Evolutionary conservation across 2,888 invertebrate species (phyloP).

Genomic region (Hemithea aestivaria): DNA sequence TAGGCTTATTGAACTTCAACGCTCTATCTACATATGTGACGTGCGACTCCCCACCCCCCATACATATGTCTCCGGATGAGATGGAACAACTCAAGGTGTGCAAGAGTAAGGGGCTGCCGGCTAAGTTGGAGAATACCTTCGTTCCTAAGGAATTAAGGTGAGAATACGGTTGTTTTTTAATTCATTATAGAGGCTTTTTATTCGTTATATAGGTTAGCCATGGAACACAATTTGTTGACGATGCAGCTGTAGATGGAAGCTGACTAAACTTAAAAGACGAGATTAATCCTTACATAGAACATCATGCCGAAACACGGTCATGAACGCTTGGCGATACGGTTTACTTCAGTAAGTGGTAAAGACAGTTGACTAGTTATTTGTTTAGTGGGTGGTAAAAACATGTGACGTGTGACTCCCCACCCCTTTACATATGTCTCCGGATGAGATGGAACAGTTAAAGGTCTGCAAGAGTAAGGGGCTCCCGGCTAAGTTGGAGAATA

Average conservation of each 20-base stretch:
- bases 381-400: no score
- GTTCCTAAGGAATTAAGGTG: constrained; percentile 82
- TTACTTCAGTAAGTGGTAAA: no score
- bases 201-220: no score
- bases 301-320: no score
- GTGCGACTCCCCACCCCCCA: constrained; percentile 89
- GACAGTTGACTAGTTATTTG: no score
- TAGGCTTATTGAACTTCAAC: constrained; percentile 68
- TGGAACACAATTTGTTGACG: no score
- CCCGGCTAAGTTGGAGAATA: constrained; percentile 83
- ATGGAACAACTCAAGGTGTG: constrained; percentile 84
- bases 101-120: constrained; percentile 85
- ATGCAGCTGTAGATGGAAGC: no score
- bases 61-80: constrained; percentile 89
- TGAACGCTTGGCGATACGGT: no score
- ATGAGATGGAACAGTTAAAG: constrained; percentile 86
- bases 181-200: constrained; percentile 2
- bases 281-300: no score
- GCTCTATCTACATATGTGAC: constrained; percentile 82
- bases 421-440: constrained; percentile 87
- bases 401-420: constrained; percentile 89
- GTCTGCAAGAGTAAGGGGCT: constrained; percentile 84
- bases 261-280: no score
- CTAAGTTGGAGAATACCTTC: constrained; percentile 82
- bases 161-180: constrained; percentile 16